phyloP scores from a whole-genome alignment of 2,113 vertebrate species.

The Myotis brandtii region DNA sequence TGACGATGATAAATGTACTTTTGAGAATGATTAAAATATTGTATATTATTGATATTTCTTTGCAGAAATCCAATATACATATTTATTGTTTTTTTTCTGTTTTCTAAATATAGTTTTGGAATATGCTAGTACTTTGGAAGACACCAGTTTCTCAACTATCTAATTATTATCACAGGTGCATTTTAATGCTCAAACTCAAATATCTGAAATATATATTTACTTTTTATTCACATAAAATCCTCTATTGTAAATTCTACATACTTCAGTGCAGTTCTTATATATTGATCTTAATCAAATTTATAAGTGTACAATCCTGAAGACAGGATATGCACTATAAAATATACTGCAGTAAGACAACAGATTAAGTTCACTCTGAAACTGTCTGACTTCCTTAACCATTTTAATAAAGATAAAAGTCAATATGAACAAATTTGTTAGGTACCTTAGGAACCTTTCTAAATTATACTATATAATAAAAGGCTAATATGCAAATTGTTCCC shows the following conservation, averaged over 20 bases:
- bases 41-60: neutral
- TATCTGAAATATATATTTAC: slow-evolving; percentile 43
- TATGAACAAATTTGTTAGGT: slow-evolving; percentile 75
- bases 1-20: slow-evolving; percentile 56
- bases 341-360: slow-evolving; percentile 28
- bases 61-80: slow-evolving; percentile 9
- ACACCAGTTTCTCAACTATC: neutral
- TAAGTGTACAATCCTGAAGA: slow-evolving; percentile 47
- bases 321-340: slow-evolving; percentile 44
- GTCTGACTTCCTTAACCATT: slow-evolving; percentile 84
- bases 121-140: neutral
- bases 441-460: slow-evolving; percentile 29
- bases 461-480: neutral
- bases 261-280: slow-evolving; percentile 47
- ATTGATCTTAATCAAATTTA: slow-evolving; percentile 45
- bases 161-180: slow-evolving; percentile 49
- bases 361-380: slow-evolving; percentile 69
- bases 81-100: neutral
- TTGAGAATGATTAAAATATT: slow-evolving; percentile 11
- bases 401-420: slow-evolving; percentile 85
- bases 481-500: too few species aligned
- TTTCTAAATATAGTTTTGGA: slow-evolving; percentile 39
- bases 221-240: slow-evolving; percentile 56
- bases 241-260: slow-evolving; percentile 20
- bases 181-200: slow-evolving; percentile 50